Conservation (phyloP, 2,113 vertebrate species). For the Plectropomus leopardus region DNA sequence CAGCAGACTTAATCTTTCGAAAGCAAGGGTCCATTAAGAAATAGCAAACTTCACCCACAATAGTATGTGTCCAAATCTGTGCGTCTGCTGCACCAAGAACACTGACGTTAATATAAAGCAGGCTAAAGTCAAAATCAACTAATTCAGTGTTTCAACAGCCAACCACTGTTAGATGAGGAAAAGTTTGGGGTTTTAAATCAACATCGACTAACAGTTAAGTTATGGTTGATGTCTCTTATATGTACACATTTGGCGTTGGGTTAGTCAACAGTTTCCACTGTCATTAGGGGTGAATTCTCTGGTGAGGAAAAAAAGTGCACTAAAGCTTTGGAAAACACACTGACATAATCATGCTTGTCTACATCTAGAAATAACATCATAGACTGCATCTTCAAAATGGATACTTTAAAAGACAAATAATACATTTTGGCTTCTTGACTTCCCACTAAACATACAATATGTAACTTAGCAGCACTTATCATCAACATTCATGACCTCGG, state of each 20-base stretch:
- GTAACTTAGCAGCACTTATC: conserved; percentile 82
- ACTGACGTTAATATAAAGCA: conserved; percentile 54
- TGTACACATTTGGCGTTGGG: conserved; percentile 73
- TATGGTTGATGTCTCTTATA: conserved; percentile 34
- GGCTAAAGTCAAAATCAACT: conserved; percentile 43
- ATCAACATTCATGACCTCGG: conserved; percentile 70
- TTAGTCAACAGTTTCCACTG: conserved; percentile 52
- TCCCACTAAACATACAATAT: conserved; percentile 71
- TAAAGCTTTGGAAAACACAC: conserved; percentile 72
- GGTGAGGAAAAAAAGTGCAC: conserved; percentile 57
- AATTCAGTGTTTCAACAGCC: conserved; percentile 14
- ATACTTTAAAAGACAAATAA: conserved; percentile 75
- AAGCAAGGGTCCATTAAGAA: conserved; percentile 51
- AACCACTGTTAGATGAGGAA: conserved; percentile 48
- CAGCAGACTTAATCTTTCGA: conserved; percentile 40
- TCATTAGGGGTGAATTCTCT: conserved; percentile 19
- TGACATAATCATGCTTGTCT: conserved; percentile 70
- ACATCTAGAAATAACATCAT: conserved; percentile 66
- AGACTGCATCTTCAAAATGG: conserved; percentile 57
- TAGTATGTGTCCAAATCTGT: conserved; percentile 39
- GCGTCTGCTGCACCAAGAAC: conserved; percentile 38
- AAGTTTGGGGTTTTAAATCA: conserved; percentile 43
- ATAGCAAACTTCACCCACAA: conserved; percentile 55
- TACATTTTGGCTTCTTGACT: conserved; percentile 78
- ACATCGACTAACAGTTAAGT: conserved; percentile 42